A percentile compares a stretch with the other conserved stretches of the same genome.
Conservation (phyloP, 2,888 invertebrate genomes). For the Blera fallax region DNA sequence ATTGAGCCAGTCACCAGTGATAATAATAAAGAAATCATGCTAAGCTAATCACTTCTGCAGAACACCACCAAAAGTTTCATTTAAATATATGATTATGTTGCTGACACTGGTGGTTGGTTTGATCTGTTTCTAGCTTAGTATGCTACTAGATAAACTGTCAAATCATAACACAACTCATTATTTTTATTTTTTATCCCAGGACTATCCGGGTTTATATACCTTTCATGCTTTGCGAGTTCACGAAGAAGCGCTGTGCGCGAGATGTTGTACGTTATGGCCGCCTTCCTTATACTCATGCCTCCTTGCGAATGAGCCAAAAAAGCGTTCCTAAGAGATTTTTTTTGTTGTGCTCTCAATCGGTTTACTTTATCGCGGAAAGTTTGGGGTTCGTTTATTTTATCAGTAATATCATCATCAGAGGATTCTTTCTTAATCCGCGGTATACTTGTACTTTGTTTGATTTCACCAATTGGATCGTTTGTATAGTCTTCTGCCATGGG, state of each 20-base stretch:
- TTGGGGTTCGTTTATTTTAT: not conserved
- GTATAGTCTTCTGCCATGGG: slow-evolving; percentile 12
- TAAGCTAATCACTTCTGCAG: too few relatives aligned
- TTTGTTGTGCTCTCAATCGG: not conserved
- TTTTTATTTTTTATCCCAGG: too few relatives aligned
- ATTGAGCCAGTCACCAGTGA: too few relatives aligned
- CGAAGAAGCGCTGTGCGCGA: slow-evolving; percentile 81
- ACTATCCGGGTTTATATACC: not conserved
- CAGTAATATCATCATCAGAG: not conserved
- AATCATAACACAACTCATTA: too few relatives aligned
- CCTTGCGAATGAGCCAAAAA: slow-evolving; percentile 78
- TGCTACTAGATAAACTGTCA: too few relatives aligned
- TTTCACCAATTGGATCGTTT: slow-evolving; percentile 1
- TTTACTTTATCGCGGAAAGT: slow-evolving; percentile 20
- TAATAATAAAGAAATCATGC: too few relatives aligned
- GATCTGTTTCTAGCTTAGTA: too few relatives aligned
- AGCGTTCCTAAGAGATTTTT: slow-evolving; percentile 76
- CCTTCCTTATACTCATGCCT: slow-evolving; percentile 79
- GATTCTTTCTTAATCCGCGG: not conserved
- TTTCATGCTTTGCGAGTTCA: slow-evolving; percentile 75
- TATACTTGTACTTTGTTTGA: too few relatives aligned
- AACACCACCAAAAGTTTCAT: too few relatives aligned
- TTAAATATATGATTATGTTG: too few relatives aligned
- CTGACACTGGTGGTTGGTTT: too few relatives aligned
- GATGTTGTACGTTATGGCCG: slow-evolving; percentile 79